These are phyloP conservation scores for Phenganax subtilis DNA, from an alignment of 92 coral and sea anemone species.

Conservation along the genomic window DNA sequence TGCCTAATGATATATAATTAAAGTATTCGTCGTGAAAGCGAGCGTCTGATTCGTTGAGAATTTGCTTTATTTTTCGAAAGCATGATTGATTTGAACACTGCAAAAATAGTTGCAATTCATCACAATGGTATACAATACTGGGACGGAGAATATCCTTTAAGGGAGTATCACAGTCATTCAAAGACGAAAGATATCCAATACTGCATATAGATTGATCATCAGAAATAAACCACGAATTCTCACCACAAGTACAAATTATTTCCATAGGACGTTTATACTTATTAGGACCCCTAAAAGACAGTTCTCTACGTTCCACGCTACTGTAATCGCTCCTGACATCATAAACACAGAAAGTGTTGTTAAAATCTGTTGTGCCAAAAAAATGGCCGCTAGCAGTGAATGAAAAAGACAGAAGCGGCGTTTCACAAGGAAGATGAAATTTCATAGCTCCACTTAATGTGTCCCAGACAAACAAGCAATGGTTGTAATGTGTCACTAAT, in stretches of 20 bases:
- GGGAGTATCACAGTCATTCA: neutral
- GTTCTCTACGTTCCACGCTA: neutral
- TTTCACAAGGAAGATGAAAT: neutral
- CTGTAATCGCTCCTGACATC: neutral
- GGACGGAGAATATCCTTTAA: neutral
- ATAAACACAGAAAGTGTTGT: too few relatives aligned
- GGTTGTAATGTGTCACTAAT: constrained; percentile 20
- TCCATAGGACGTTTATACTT: neutral
- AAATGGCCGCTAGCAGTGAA: neutral
- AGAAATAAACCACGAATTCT: neutral
- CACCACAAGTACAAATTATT: neutral
- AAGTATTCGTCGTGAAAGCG: neutral
- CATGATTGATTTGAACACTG: neutral
- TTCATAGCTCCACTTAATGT: constrained; percentile 6
- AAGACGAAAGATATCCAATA: neutral
- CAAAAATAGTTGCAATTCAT: neutral
- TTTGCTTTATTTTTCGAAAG: neutral
- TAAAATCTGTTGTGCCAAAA: too few relatives aligned
- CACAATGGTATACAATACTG: neutral
- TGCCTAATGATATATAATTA: neutral
- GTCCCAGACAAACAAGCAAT: neutral
- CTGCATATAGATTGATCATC: neutral
- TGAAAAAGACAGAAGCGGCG: neutral
- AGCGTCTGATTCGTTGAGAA: too few relatives aligned
- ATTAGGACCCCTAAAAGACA: too few relatives aligned